A percentile compares a stretch with the other conserved stretches of the same genome.
phyloP scores from a whole-genome alignment of 1,140 invertebrate genomes.

The Lucilia sericata region DNA sequence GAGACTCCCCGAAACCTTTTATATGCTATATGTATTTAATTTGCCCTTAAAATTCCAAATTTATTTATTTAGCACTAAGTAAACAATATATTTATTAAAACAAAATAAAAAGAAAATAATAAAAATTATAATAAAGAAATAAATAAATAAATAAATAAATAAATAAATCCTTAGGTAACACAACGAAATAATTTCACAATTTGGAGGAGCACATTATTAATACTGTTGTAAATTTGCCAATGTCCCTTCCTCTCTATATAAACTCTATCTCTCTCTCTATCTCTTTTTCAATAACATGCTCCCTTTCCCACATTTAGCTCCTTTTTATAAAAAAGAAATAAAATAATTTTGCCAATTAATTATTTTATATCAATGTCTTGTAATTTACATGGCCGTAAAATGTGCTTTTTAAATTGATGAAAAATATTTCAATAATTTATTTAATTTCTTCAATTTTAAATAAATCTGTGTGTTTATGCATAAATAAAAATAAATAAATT shows the following conservation, averaged over 20 bases:
- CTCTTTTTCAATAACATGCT: neutral
- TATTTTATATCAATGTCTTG: too few species aligned
- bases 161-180: slow-evolving; percentile 47
- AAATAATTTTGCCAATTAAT: too few species aligned
- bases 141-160: slow-evolving; percentile 37
- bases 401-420: too few species aligned
- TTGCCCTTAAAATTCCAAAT: too few species aligned
- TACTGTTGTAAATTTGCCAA: neutral
- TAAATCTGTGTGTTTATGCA: too few species aligned
- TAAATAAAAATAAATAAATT: too few species aligned
- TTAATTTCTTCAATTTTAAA: too few species aligned
- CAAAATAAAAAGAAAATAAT: slow-evolving; percentile 1
- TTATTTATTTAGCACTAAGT: slow-evolving; percentile 15
- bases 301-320: neutral
- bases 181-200: slow-evolving; percentile 46
- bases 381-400: too few species aligned
- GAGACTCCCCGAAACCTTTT: too few species aligned
- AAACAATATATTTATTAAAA: neutral
- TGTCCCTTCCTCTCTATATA: neutral
- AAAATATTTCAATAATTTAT: too few species aligned
- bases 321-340: too few species aligned
- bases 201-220: slow-evolving; percentile 6
- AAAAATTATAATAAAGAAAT: neutral
- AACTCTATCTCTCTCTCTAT: neutral
- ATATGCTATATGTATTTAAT: too few species aligned